Conservation (phyloP, 2,888 invertebrate species). For the Zele albiditarsus region DNA sequence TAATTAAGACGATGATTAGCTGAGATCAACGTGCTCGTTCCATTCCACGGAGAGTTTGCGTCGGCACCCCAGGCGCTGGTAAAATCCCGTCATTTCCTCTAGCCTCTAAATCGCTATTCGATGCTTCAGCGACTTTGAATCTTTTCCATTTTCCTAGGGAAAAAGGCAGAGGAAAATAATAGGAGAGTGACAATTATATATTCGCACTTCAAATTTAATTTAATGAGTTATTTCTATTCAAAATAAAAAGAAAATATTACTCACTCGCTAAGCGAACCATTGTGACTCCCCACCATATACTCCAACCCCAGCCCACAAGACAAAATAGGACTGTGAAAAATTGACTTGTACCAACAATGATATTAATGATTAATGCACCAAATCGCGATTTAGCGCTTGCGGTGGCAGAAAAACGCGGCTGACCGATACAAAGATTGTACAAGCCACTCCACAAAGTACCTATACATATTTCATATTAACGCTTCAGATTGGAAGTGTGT, state of each 20-base stretch:
- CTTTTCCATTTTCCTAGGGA: constrained; percentile 68
- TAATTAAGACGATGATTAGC: constrained; percentile 4
- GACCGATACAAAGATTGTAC: constrained; percentile 90
- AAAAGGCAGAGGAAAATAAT: neutral
- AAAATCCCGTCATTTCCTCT: constrained; percentile 59
- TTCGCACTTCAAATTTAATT: neutral
- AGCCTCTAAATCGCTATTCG: constrained; percentile 65
- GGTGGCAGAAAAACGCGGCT: constrained; percentile 88
- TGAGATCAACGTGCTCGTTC: constrained; percentile 63
- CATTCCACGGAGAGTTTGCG: constrained; percentile 61
- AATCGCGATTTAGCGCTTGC: constrained; percentile 85
- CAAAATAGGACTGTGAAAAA: constrained; percentile 95
- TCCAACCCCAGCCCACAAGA: constrained; percentile 98
- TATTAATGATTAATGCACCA: constrained; percentile 88
- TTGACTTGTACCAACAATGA: constrained; percentile 90
- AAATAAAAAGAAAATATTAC: constrained; percentile 67
- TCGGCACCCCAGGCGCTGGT: constrained; percentile 65
- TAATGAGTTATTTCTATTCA: neutral
- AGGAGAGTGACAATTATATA: neutral
- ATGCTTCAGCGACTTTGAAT: constrained; percentile 68
- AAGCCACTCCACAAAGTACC: constrained; percentile 93
- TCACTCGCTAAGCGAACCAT: constrained; percentile 92
- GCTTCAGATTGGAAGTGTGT: neutral
- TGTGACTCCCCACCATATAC: constrained; percentile 97
- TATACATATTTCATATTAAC: constrained; percentile 67